Conservation (phyloP, 1,140 invertebrate genomes). For the Leguminivora glycinivorella region DNA sequence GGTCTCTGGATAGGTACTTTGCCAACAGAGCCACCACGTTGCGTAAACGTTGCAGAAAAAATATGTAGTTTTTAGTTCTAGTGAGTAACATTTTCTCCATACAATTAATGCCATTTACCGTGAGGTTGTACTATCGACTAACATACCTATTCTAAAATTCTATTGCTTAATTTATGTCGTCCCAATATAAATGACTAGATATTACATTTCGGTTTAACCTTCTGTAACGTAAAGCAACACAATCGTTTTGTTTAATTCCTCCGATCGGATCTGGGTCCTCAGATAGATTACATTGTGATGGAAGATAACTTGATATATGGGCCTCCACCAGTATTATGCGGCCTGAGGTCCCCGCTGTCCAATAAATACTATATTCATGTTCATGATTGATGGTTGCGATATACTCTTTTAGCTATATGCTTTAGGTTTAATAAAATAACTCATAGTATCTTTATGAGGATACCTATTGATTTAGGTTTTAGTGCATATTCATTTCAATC, state of each 20-base stretch:
- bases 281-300: conserved; percentile 25
- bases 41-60: no score
- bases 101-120: no score
- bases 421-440: conserved; percentile 13
- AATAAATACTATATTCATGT: conserved; percentile 27
- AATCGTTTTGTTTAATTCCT: conserved; percentile 25
- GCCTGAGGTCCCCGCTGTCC: conserved; percentile 21
- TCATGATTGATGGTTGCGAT: conserved; percentile 26
- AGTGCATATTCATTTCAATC: no score
- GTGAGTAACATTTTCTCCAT: no score
- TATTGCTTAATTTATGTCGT: not conserved
- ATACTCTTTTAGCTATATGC: conserved; percentile 15
- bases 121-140: no score
- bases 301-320: conserved; percentile 27
- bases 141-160: no score
- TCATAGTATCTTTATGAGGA: not conserved
- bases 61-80: no score
- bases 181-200: not conserved
- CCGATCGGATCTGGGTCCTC: conserved; percentile 9
- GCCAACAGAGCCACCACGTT: no score
- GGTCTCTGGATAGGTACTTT: no score
- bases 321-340: conserved; percentile 24
- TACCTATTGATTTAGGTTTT: no score
- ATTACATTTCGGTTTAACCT: not conserved
- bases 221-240: conserved; percentile 10